Base-by-base conservation (phyloP, 2,888 invertebrate species). In the Dichetophora obliterata region DNA sequence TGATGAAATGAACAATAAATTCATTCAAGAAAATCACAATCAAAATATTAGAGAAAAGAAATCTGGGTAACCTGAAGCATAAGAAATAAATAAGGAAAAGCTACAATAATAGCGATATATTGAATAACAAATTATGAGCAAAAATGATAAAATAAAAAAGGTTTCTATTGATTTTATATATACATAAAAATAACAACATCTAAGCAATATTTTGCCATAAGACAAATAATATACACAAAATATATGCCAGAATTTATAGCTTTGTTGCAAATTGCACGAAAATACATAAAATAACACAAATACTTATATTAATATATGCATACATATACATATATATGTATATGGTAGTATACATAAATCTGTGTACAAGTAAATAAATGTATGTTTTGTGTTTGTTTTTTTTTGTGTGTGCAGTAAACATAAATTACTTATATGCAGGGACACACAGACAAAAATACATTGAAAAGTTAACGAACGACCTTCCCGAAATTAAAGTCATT, bases 401-500 rank as follows among this genome's bases (percentile, higher is more conserved):
- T 31, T 4, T 31, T 14, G 59, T 61, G 16, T 16, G 14, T 4
- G n/a, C n/a, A n/a, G n/a, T n/a, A n/a, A n/a, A 27, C 11, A 43
- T 43, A 4, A 43, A 43, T 43, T 11, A 43, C 14, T 43, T 43
- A 14, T 14, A 2, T 43, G 31, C 59, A 22, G 31, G 31, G 16
- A 16, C 8, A 66, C 43, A 22, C 43, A 22, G 37, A 48, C 43
- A 37, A 11, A 66, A 43, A 43, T 43, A 11, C 11, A 2, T 27
- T 27, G 16, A 8, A 11, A 48, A 52, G 31, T 69, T 69, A 50
- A 69, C 27, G 16, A 48, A 24, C 69, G 69, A 69, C 69, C 69
- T 69, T 69, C 52, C 27, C 43, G 52, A 50, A 48, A 69, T 66
- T 69, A 52, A 69, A 69, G 69, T 24, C 52, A 50, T 16, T 24